These are phyloP conservation scores for Uria lomvia DNA, from an alignment of 2,113 vertebrate genomes.

Conservation along the genomic window DNA sequence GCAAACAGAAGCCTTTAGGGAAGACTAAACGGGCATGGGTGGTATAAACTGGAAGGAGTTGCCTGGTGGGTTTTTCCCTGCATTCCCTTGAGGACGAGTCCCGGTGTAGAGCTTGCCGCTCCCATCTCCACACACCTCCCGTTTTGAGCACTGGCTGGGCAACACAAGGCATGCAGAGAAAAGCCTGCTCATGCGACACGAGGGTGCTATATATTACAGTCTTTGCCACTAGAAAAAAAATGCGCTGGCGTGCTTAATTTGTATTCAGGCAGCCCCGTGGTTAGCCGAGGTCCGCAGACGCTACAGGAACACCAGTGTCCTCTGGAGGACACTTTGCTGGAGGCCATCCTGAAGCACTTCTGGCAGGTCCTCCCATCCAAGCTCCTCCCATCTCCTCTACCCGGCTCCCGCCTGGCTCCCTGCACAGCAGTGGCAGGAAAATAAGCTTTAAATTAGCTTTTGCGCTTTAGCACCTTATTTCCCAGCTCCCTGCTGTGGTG, in stretches of 20 bases:
- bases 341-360: neutral
- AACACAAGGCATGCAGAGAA: fast-evolving
- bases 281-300: neutral
- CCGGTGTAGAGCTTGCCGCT: neutral
- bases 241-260: too few species aligned
- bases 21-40: fast-evolving
- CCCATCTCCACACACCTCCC: neutral
- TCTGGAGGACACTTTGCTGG: neutral
- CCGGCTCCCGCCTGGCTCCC: neutral
- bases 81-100: neutral
- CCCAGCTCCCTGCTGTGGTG: neutral
- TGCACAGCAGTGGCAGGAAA: neutral
- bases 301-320: neutral
- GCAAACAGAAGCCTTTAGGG: neutral
- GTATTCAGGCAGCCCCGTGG: neutral
- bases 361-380: neutral
- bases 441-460: neutral
- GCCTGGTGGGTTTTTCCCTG: neutral
- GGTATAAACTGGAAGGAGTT: too few species aligned
- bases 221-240: neutral
- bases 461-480: neutral
- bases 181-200: neutral
- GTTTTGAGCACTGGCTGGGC: fast-evolving
- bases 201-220: neutral
- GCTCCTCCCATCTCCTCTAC: neutral